Evolutionary conservation across 2,797 vertebrate genomes (phyloP).

Genomic region (Salmo trutta): DNA sequence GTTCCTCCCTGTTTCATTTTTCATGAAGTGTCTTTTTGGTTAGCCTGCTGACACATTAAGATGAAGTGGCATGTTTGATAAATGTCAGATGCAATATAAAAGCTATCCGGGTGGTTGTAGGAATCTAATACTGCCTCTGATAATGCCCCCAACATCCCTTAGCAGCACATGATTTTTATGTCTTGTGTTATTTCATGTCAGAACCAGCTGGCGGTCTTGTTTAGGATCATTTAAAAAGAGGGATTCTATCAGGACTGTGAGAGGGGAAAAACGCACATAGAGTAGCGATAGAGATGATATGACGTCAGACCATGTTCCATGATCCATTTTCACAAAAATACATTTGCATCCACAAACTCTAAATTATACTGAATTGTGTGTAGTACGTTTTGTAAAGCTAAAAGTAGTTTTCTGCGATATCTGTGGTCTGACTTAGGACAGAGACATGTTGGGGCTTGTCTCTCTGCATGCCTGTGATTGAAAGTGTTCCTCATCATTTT

Average conservation of each 20-base stretch:
- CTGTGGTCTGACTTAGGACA: too few species aligned
- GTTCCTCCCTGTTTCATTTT: conserved; percentile 6
- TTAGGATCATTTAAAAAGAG: neutral
- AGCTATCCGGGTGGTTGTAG: neutral
- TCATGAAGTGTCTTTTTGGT: neutral
- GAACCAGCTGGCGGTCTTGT: neutral
- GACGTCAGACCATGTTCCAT: neutral
- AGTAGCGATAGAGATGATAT: neutral
- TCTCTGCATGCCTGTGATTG: too few species aligned
- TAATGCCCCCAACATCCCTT: neutral
- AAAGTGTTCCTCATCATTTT: too few species aligned
- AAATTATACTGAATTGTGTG: neutral
- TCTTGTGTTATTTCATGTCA: neutral
- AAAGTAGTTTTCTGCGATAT: too few species aligned
- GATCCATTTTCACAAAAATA: neutral
- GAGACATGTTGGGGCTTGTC: too few species aligned
- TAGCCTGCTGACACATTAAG: conserved; percentile 3
- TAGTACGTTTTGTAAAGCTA: neutral
- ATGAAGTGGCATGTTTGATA: conserved; percentile 14
- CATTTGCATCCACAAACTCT: neutral
- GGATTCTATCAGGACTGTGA: neutral
- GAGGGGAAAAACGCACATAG: neutral
- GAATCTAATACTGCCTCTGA: neutral
- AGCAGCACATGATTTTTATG: neutral
- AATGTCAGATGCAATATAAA: conserved; percentile 13